Base-by-base conservation (phyloP, 2,888 invertebrate genomes). In the Drosophila kuntzei region DNA sequence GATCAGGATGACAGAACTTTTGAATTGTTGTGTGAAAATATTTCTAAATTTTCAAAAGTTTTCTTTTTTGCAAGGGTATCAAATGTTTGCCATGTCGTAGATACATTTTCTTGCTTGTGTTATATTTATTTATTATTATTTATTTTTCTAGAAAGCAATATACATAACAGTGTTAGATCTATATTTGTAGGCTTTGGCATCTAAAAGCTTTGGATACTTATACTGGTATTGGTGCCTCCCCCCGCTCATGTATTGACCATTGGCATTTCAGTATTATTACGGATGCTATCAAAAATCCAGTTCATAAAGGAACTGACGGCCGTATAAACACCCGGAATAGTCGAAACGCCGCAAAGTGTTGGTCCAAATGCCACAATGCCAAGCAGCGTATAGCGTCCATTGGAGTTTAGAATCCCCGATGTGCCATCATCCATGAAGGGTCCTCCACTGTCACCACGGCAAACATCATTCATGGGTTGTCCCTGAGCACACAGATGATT, bases 321-420 rank as follows among this genome's bases (percentile, higher is more conserved):
- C 12, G 93, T 93, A 64, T 93, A 93, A 1, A 93, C 91, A 6
- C 92, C 93, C 0, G 93, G 93, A 46, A 90, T 87, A 25, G 90
- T 83, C 0, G 90, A 81, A 0, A 92, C 90, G 5, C 93, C 92
- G 59, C 92, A 92, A 0, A 87, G 79, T 12, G 90, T 83, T 4
- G 92, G 91, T 0, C 92, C 92, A 77, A 92, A 92, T 2, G 92
- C 91, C 2, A 91, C 91, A 34, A 91, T 82, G 2, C 92, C 91
- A 0, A 92, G 69, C 2, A 91, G 44, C 5, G 89, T 89, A 58
- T 87, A 72, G 6, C 81, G 87, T 1, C 87, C 90, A 49, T 80
- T 66, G 5, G 57, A 25, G 20, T 76, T 74, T 1, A 84, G 53
- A 0, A 87, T 1, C 2, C 90, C 90, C 1, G 85, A 86, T 12